Conservation (phyloP, 1,140 invertebrate species). For the Patella vulgata region DNA sequence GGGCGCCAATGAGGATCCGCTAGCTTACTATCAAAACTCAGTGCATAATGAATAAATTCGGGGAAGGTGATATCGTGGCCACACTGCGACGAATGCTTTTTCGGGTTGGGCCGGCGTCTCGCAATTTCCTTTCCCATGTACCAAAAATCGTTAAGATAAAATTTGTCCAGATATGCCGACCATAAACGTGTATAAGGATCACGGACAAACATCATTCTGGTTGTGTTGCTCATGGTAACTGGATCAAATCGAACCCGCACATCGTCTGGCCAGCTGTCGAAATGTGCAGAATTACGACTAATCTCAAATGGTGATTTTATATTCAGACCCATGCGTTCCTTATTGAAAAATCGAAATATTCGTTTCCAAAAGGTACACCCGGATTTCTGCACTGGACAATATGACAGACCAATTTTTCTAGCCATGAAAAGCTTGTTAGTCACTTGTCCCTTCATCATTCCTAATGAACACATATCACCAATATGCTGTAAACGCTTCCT, state of each 20-base stretch:
- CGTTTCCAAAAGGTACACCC: no score
- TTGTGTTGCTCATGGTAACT: not conserved
- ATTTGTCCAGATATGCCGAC: conserved; percentile 42
- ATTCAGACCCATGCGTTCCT: no score
- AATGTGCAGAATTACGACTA: not conserved
- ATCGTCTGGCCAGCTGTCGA: not conserved
- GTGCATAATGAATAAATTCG: conserved; percentile 34
- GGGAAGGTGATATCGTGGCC: conserved; percentile 38
- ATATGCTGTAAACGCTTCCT: no score
- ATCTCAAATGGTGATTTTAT: conserved; percentile 21
- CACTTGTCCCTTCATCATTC: no score
- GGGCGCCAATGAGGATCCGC: conserved; percentile 25
- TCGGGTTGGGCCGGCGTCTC: not conserved
- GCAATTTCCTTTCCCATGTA: conserved; percentile 14
- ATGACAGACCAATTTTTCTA: no score
- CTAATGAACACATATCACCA: no score
- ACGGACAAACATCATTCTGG: conserved; percentile 32
- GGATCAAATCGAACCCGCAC: no score
- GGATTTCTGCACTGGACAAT: no score
- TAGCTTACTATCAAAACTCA: no score
- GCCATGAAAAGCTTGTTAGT: no score
- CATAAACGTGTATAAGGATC: conserved; percentile 38
- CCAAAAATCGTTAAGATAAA: conserved; percentile 33
- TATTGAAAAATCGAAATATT: no score
- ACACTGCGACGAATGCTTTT: conserved; percentile 16